A percentile compares a stretch with the other conserved stretches of the same genome.
phyloP scores from a whole-genome alignment of 2,797 vertebrate species.

The Leuciscus waleckii region DNA sequence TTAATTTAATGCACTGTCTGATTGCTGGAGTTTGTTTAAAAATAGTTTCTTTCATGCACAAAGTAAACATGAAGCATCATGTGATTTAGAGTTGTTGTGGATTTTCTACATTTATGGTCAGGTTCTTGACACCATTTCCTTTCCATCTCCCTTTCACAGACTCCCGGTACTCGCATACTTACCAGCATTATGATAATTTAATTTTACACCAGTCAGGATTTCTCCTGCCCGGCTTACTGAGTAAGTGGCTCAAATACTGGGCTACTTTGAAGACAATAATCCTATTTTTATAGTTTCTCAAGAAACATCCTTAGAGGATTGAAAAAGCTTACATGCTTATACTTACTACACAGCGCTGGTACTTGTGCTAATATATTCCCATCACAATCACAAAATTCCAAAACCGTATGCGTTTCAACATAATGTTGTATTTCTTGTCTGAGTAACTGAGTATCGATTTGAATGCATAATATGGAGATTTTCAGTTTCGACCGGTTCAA shows the following conservation, averaged over 20 bases:
- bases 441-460: background rate
- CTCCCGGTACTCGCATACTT: slow-evolving; percentile 18
- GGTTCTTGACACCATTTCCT: slow-evolving; percentile 1
- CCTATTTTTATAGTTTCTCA: slow-evolving; percentile 51
- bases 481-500: background rate
- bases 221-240: slow-evolving; percentile 16
- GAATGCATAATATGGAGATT: background rate
- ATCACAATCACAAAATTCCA: background rate
- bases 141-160: background rate
- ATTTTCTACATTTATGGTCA: slow-evolving; percentile 3
- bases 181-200: slow-evolving; percentile 53
- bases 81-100: background rate
- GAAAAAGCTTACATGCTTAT: slow-evolving; percentile 42
- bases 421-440: background rate
- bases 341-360: background rate
- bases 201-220: slow-evolving; percentile 53
- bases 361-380: background rate
- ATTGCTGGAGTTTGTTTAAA: background rate
- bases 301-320: slow-evolving; percentile 41
- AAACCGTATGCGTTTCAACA: background rate
- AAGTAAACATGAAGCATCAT: background rate
- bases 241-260: slow-evolving; percentile 53
- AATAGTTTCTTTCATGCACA: background rate
- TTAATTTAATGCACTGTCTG: background rate
- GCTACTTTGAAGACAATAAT: slow-evolving; percentile 55